Evolutionary conservation across 2,797 vertebrate species (phyloP), one percentile per base, ranked within the genome.

Genomic region (Danio tinwini): DNA sequence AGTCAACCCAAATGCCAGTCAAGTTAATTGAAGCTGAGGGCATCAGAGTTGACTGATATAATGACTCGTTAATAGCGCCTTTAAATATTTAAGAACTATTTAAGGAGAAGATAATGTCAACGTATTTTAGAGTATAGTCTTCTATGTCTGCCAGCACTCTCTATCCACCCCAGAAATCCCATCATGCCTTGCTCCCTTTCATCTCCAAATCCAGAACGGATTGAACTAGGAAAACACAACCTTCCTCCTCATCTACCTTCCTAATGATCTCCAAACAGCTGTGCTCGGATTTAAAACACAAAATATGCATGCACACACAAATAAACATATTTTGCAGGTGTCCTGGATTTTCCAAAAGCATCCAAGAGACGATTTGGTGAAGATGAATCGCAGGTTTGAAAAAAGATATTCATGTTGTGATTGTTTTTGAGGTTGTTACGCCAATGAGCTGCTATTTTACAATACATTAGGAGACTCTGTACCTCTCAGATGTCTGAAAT

Each of bases 191-290:
- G 40, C 19, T 76, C 63, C 56, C 81, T 84, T 83, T 86, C 80
- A 86, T 86, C 78, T 82, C 63, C 14, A 65, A 62, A 81, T 80
- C 74, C 82, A 81, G 80, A 81, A 78, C 47, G 59, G 53, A 76
- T 75, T 79, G 80, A 81, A 85, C 82, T 81, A 75, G 65, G 64
- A 55, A 85, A 78, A 84, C 55, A 37, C 71, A 83, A 71, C 61
- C 69, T 81, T 29, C 29, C 29, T 53, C 78, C 79, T 67, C 64
- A 80, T 81, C 78, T 72, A 81, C 55, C 74, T 73, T 81, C 65
- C 84, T 84, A 82, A 85, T 84, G 80, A 85, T 76, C 76, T 78
- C 74, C 72, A 76, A 85, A 83, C 85, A 85, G 84, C 77, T 86
- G 83, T 75, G 75, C 76, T 76, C 62, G 1, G 50, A 47, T 50